Evolutionary conservation across 2,888 invertebrate species (phyloP).

Genomic region (Cephalotes varians): DNA sequence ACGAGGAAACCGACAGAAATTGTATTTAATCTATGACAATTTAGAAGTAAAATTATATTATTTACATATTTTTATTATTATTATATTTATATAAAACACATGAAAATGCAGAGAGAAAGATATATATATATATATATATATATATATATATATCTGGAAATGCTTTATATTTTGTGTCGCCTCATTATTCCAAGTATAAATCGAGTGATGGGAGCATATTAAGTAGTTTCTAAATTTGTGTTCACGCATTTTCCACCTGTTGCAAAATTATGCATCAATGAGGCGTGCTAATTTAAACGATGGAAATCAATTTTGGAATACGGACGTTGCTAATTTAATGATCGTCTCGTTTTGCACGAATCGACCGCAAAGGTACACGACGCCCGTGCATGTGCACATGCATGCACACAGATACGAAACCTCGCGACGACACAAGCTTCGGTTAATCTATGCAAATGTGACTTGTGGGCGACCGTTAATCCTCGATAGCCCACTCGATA

Average conservation of each 20-base stretch:
- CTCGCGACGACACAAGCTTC: neutral
- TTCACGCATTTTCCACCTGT: conserved; percentile 15
- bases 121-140: no score
- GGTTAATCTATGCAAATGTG: conserved; percentile 63
- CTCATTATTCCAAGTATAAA: neutral
- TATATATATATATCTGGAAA: no score
- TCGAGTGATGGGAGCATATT: neutral
- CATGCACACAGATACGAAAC: neutral
- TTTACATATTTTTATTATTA: conserved; percentile 16
- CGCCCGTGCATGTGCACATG: neutral
- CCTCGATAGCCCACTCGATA: conserved; percentile 37
- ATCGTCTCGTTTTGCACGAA: neutral
- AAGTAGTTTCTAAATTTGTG: neutral
- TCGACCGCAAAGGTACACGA: neutral
- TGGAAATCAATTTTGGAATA: conserved; percentile 31
- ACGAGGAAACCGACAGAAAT: neutral
- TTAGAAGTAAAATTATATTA: neutral
- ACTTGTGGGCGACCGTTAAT: conserved; percentile 55
- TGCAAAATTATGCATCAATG: conserved; percentile 23
- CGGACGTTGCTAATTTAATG: conserved; percentile 12
- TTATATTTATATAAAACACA: neutral
- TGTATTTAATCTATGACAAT: neutral
- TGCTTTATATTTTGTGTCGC: neutral
- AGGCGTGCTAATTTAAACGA: conserved; percentile 12
- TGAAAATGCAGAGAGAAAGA: neutral